These are phyloP conservation scores for Eurystomus gularis DNA, from an alignment of 2,113 vertebrate species.

Conservation along the genomic window DNA sequence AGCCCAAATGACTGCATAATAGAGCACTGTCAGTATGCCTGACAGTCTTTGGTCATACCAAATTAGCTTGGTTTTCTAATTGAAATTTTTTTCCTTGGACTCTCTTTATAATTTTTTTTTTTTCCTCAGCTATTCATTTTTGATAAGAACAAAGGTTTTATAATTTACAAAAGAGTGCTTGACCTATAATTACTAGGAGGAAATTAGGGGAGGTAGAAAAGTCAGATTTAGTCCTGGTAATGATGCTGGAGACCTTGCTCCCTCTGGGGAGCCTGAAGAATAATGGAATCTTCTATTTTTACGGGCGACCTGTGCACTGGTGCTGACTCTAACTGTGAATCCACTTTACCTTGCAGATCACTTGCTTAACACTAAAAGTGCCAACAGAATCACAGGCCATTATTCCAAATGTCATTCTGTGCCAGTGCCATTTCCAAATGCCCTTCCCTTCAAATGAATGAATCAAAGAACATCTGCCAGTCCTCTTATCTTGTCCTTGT, in stretches of 20 bases:
- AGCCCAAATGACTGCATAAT: constrained; percentile 99
- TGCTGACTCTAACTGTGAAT: constrained; percentile 86
- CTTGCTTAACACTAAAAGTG: constrained; percentile 87
- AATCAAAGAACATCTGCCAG: constrained; percentile 79
- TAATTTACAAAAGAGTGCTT: constrained; percentile 99
- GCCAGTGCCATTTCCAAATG: constrained; percentile 73
- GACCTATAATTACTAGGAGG: constrained; percentile 99
- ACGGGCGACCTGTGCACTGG: constrained; percentile 90
- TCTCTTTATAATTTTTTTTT: constrained; percentile 71
- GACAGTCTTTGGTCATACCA: constrained; percentile 99
- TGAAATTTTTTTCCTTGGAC: constrained; percentile 88
- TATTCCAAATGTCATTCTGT: constrained; percentile 88
- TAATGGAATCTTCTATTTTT: constrained; percentile 99
- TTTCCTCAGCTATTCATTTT: constrained; percentile 81
- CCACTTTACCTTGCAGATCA: constrained; percentile 87
- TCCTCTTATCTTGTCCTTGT: constrained; percentile 62
- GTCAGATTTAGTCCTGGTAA: constrained; percentile 97
- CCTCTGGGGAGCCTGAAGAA: constrained; percentile 92
- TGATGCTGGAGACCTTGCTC: constrained; percentile 97
- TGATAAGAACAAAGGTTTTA: constrained; percentile 98
- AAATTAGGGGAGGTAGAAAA: constrained; percentile 88
- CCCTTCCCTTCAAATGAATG: constrained; percentile 77
- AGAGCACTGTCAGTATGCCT: constrained; percentile 97
- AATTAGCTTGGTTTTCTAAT: constrained; percentile 99
- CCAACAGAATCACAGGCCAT: constrained; percentile 85